Evolutionary conservation across 1,140 invertebrate species (phyloP), one percentile per base, ranked within the genome.

Genomic region (Leguminivora glycinivorella): DNA sequence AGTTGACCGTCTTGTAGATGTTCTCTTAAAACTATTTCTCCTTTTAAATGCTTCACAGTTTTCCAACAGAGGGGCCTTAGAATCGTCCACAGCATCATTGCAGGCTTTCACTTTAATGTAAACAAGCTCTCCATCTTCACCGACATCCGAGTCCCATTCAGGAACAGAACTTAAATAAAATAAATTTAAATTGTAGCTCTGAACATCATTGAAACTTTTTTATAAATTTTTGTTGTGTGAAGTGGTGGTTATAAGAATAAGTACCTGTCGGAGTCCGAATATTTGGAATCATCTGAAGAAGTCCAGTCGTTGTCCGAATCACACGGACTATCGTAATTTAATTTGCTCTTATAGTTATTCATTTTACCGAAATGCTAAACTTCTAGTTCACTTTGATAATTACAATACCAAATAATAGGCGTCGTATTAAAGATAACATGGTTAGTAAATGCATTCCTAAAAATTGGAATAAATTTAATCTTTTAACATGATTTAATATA

Each of bases 101-200:
- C 24, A 67, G 9, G 60, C 26, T 78, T 87, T 87, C 12, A 81
- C 63, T 84, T 85, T 90, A 43, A 94, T 93, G 72, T 93, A 94
- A 72, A 94, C 91, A 24, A 94, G 80, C 82, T 94, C 94, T 24
- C 94, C 94, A 69, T 89, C 91, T 56, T 93, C 84, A 63, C 84
- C 89, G 24, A 94, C 88, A 76, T 92, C 92, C 4, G 93, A 92
- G 83, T 94, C 94, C 94, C 94, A 94, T 87, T 94, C 94, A 40
- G 92, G 93, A 63, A 93, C 91, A n/a, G 93, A 94, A 81, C 94
- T 94, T 66, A 12, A 67, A 67, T 67, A 68, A 25, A 52, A 69
- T 58, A 38, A n/a, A n/a, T n/a, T n/a, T n/a, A n/a, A n/a, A n/a
- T n/a, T n/a, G n/a, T 63, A 19, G 66, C 10, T 68, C 25, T 68